Conservation (phyloP, 2,888 invertebrate genomes). For the Trichopria drosophilae region DNA sequence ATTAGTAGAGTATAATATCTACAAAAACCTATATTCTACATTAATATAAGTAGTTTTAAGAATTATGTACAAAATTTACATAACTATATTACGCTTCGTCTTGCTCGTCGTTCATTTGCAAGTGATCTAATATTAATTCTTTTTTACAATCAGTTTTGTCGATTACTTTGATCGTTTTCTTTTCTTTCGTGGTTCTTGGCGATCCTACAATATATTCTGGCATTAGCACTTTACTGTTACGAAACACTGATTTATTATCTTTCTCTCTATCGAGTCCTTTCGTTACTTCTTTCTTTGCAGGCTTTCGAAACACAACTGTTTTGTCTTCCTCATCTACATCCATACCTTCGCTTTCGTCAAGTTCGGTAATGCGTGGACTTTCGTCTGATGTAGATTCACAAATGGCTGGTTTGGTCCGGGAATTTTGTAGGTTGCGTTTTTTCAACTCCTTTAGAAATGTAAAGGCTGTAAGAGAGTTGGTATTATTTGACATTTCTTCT, state of each 20-base stretch:
- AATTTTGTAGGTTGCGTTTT: conserved; percentile 57
- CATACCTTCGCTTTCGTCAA: neutral
- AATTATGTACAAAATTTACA: no score
- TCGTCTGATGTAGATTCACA: conserved; percentile 6
- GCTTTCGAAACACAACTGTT: conserved; percentile 29
- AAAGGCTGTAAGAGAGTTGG: conserved; percentile 77
- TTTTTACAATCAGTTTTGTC: no score
- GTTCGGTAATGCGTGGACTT: neutral
- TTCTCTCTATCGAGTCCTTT: conserved; percentile 4
- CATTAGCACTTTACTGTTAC: conserved; percentile 74
- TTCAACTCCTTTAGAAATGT: conserved; percentile 74
- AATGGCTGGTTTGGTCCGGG: conserved; percentile 10
- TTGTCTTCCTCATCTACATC: conserved; percentile 4
- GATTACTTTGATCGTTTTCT: no score
- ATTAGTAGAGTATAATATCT: no score
- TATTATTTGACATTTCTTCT: conserved; percentile 76
- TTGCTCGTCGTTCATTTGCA: no score
- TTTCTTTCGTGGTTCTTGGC: conserved; percentile 52
- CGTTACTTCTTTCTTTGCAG: conserved; percentile 43
- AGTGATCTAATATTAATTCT: no score
- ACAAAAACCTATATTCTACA: no score
- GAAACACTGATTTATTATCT: conserved; percentile 62
- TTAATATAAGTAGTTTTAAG: no score
- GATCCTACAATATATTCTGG: conserved; percentile 81
- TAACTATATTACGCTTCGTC: no score